Evolutionary conservation across 1,140 invertebrate species (phyloP).

Genomic region (Polyergus mexicanus): DNA sequence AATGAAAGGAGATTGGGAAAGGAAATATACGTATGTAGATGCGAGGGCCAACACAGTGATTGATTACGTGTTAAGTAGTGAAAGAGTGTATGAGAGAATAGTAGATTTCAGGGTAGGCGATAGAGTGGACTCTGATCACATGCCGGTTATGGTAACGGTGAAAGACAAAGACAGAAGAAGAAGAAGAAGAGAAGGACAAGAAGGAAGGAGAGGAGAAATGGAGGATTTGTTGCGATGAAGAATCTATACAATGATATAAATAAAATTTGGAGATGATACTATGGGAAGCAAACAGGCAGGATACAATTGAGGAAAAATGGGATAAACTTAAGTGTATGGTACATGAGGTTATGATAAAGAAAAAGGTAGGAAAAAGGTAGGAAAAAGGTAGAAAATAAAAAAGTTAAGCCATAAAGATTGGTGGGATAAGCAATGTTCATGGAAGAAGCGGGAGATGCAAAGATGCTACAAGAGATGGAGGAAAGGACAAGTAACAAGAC

Average conservation of each 20-base stretch:
- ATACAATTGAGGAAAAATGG: not conserved
- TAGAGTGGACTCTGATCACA: not conserved
- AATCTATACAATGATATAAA: not conserved
- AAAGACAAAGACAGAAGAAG: not conserved
- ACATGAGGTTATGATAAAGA: not conserved
- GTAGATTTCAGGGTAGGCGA: not conserved
- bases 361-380: not conserved
- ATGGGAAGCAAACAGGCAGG: not conserved
- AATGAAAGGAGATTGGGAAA: too few species aligned
- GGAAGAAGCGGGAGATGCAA: not conserved
- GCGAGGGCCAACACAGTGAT: not conserved
- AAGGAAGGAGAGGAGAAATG: not conserved
- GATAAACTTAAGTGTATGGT: not conserved
- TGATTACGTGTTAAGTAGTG: not conserved
- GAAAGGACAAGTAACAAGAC: not conserved
- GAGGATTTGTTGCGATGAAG: too few species aligned
- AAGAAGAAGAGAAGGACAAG: not conserved
- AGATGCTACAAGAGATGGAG: not conserved
- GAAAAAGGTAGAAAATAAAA: not conserved
- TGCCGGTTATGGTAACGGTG: not conserved
- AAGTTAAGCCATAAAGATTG: not conserved
- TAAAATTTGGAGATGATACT: not conserved
- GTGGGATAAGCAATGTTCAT: not conserved
- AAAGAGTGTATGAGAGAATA: not conserved
- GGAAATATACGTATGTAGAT: too few species aligned